phyloP scores from a whole-genome alignment of 2,888 invertebrate species.

The Sepiola atlantica region DNA sequence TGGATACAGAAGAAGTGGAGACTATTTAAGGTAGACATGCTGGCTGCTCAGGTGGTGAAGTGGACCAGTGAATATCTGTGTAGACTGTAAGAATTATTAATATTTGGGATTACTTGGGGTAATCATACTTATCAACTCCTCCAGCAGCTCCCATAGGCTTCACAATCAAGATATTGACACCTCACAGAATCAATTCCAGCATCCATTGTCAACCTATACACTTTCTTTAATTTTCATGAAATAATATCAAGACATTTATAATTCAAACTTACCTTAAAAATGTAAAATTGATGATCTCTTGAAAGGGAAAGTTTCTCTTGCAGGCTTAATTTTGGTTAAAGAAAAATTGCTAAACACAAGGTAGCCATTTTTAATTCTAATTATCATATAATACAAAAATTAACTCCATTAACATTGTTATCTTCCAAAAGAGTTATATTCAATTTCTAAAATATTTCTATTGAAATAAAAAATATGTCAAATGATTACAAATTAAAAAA shows the following conservation, averaged over 20 bases:
- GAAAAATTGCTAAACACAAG: background rate
- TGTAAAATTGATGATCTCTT: constrained; percentile 73
- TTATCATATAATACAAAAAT: background rate
- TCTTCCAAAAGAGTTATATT: background rate
- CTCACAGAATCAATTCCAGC: too few relatives aligned
- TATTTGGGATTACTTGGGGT: too few relatives aligned
- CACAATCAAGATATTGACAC: too few relatives aligned
- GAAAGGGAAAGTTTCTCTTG: constrained; percentile 72
- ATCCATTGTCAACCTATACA: background rate
- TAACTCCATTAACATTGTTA: background rate
- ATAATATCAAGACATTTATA: background rate
- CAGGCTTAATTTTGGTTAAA: constrained; percentile 58
- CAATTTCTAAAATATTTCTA: background rate
- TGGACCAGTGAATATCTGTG: too few relatives aligned
- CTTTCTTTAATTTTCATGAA: background rate
- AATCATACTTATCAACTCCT: too few relatives aligned
- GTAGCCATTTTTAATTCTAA: background rate
- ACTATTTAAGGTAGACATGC: too few relatives aligned
- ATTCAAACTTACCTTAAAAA: constrained; percentile 70
- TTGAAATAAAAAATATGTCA: background rate
- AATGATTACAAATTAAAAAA: background rate
- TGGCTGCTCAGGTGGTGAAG: too few relatives aligned
- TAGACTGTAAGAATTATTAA: too few relatives aligned
- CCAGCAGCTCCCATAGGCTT: too few relatives aligned
- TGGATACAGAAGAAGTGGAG: too few relatives aligned